Base-by-base conservation (phyloP, 30 jellyfish, hydroid and myxozoan genomes). In the Phacellophora camtschatica region DNA sequence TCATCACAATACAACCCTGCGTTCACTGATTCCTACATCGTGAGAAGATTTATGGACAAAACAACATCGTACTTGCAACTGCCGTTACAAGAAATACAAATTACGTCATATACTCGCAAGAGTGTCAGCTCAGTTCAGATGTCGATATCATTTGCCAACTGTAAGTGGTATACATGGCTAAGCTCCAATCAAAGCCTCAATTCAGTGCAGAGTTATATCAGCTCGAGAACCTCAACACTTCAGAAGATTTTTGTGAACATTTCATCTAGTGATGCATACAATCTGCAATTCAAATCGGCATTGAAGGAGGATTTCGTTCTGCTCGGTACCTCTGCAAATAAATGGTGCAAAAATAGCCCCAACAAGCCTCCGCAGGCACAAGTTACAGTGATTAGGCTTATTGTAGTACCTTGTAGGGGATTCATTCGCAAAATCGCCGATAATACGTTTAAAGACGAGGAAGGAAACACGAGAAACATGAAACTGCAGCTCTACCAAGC, bases 351-450 rank as follows among this genome's bases (percentile, higher is more conserved):
- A 22, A 63, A 39, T 34, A 86, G 90, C 13, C 95, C 94, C 32
- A 86, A 71, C 63, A 66, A 81, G 64, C 96, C 96, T 1, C 99
- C 96, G 1, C 65, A 45, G 27, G 77, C 48, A 25, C 73, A 74
- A 23, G 49, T 24, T 28, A 66, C 74, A 13, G 54, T 41, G 0
- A 39, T 56, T 3, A 41, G n/a, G 8, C 43, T 75, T 10, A 67
- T 71, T n/a, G 89, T 65, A 13, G 51, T 81, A 0, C 81, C 85
- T 20, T 93, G 99, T 61, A 95, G 96, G 1, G 65, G 50, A 68
- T 78, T 81, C 39, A 30, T 25, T 13, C 55, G 49, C 74, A 57
- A 29, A n/a, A 66, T 93, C 10, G 97, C 97, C 2, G 90, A 39
- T 48, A 29, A 54, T 24, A 45, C 92, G 5, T 93, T 86, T 78